Conservation (phyloP, 2,888 invertebrate species). For the Eubasilissa splendida region DNA sequence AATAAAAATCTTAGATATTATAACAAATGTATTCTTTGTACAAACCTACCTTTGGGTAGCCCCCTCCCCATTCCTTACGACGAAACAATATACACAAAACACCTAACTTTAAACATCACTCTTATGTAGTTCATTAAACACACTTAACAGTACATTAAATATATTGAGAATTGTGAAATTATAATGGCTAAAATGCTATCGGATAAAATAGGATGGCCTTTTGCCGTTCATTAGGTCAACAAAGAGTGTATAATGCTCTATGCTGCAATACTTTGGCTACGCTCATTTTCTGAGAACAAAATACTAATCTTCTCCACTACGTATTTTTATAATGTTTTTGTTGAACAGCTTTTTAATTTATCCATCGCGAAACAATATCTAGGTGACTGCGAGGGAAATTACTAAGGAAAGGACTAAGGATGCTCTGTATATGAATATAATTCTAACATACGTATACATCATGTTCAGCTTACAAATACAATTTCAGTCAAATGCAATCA, state of each 20-base stretch:
- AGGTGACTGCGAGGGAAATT: background rate
- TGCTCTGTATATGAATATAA: background rate
- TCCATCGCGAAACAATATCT: background rate
- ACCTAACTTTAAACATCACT: slow-evolving; percentile 14
- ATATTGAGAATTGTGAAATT: slow-evolving; percentile 49
- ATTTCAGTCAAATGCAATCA: slow-evolving; percentile 26
- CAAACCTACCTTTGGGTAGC: slow-evolving; percentile 16
- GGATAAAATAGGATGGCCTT: slow-evolving; percentile 54
- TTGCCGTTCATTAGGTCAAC: slow-evolving; percentile 51
- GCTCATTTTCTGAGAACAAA: slow-evolving; percentile 49
- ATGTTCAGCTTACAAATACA: slow-evolving; percentile 7
- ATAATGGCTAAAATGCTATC: slow-evolving; percentile 48
- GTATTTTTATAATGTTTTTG: background rate
- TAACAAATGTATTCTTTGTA: slow-evolving; percentile 24
- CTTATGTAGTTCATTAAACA: background rate
- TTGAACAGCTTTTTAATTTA: background rate
- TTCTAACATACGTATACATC: slow-evolving; percentile 10
- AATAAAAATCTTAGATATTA: slow-evolving; percentile 40
- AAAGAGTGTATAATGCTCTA: slow-evolving; percentile 57
- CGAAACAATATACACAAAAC: slow-evolving; percentile 13
- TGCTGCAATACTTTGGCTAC: slow-evolving; percentile 55
- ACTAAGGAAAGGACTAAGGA: background rate
- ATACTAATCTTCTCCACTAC: slow-evolving; percentile 40
- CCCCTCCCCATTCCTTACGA: background rate
- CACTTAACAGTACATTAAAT: slow-evolving; percentile 19